A percentile compares a stretch with the other conserved stretches of the same genome.
These are phyloP conservation scores for Salpingus planirostris DNA, from an alignment of 2,888 invertebrate genomes.

Conservation along the genomic window DNA sequence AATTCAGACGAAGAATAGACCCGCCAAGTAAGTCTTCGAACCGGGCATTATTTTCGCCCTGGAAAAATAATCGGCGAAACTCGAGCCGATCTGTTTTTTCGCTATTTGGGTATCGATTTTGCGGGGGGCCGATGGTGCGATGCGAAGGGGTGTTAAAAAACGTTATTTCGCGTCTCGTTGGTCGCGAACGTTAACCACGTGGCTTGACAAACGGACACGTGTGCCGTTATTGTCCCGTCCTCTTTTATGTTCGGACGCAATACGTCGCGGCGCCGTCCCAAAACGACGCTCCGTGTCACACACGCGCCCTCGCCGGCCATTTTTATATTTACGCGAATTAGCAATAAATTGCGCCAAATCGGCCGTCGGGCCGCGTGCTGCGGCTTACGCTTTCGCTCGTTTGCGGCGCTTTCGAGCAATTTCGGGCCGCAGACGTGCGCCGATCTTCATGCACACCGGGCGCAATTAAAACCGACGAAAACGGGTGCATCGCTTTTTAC, in stretches of 20 bases:
- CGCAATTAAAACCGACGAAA: too few species aligned
- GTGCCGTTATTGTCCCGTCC: conserved; percentile 30
- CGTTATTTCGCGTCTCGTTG: conserved; percentile 41
- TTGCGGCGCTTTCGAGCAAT: conserved; percentile 6
- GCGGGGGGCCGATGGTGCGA: too few species aligned
- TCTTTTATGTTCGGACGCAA: conserved; percentile 33
- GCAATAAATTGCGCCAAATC: conserved; percentile 41
- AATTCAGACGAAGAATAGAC: too few species aligned
- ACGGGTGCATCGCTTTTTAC: too few species aligned
- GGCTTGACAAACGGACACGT: conserved; percentile 36
- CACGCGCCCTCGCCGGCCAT: conserved; percentile 23
- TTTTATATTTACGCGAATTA: conserved; percentile 42
- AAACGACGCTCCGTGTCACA: conserved; percentile 19
- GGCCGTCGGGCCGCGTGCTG: conserved; percentile 38
- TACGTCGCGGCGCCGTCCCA: conserved; percentile 29
- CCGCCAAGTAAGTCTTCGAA: too few species aligned
- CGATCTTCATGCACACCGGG: too few species aligned
- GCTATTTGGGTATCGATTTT: conserved; percentile 10
- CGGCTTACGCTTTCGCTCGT: conserved; percentile 32
- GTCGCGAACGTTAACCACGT: conserved; percentile 36
- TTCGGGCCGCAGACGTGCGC: too few species aligned
- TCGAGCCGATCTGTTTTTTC: too few species aligned
- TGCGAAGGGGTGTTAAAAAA: conserved; percentile 38
- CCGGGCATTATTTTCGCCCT: too few species aligned
- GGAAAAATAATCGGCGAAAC: too few species aligned